These are phyloP conservation scores for Xenopus petersii DNA, from an alignment of 2,797 vertebrate species.

Conservation along the genomic window DNA sequence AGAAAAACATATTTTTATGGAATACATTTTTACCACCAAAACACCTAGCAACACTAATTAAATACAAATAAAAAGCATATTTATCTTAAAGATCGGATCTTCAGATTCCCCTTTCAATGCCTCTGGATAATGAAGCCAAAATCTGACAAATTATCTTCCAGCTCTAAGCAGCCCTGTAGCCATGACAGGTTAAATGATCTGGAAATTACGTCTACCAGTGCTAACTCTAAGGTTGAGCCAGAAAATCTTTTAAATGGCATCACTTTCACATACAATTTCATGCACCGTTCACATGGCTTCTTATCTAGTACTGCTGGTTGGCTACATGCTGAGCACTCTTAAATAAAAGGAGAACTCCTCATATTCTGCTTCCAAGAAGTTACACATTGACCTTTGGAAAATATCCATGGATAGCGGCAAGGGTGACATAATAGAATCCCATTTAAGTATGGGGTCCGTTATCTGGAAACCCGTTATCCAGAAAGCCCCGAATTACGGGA, in stretches of 20 bases:
- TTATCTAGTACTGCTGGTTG: neutral
- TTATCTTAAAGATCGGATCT: neutral
- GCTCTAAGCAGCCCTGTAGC: neutral
- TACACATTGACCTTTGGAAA: too few relatives aligned
- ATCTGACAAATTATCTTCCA: conserved; percentile 2
- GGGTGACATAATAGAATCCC: too few relatives aligned
- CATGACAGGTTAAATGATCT: neutral
- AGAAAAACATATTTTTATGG: neutral
- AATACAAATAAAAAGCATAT: neutral
- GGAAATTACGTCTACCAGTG: neutral
- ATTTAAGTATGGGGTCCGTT: too few relatives aligned
- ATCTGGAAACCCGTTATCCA: too few relatives aligned
- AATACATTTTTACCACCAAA: neutral
- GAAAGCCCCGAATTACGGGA: too few relatives aligned
- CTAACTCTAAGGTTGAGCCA: neutral
- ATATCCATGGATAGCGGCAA: too few relatives aligned
- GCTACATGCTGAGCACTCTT: neutral
- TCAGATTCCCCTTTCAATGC: neutral
- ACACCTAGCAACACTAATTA: neutral
- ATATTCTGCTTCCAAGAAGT: too few relatives aligned
- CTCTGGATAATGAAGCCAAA: neutral
- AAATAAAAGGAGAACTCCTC: neutral
- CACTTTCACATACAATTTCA: neutral
- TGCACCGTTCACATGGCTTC: neutral
- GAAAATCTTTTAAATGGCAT: neutral